phyloP scores from a whole-genome alignment of 2,113 vertebrate genomes.

The Cyprinodon tularosa region DNA sequence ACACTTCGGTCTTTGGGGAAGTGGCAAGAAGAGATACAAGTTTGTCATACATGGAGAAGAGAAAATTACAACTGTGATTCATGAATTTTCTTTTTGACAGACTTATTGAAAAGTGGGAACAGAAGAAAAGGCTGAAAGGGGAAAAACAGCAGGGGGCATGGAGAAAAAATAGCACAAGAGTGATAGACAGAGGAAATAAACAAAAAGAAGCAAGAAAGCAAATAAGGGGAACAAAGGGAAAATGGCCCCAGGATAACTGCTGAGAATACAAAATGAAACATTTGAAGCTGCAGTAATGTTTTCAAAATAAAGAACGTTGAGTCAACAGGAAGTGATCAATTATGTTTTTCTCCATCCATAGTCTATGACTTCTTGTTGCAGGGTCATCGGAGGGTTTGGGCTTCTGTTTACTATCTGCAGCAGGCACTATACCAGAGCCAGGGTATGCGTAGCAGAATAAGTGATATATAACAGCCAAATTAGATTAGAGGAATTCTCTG shows the following conservation, averaged over 20 bases:
- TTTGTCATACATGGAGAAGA: neutral
- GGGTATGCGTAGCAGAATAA: no score
- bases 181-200: slow-evolving; percentile 2
- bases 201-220: neutral
- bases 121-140: slow-evolving; percentile 1
- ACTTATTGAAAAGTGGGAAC: neutral
- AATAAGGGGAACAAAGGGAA: neutral
- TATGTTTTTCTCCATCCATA: no score
- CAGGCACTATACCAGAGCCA: no score
- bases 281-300: neutral
- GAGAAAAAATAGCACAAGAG: neutral
- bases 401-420: no score
- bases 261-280: neutral
- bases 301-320: neutral
- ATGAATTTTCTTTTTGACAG: neutral
- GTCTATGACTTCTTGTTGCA: no score
- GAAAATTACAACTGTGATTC: slow-evolving; percentile 9
- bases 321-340: neutral
- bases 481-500: neutral
- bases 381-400: no score
- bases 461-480: neutral
- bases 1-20: neutral
- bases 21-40: neutral
- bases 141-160: neutral
- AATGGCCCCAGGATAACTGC: neutral